Percentiles rank a stretch among this genome's conserved stretches.
Evolutionary conservation across 2,888 invertebrate genomes (phyloP).

Genomic region (Helicoverpa assulta): DNA sequence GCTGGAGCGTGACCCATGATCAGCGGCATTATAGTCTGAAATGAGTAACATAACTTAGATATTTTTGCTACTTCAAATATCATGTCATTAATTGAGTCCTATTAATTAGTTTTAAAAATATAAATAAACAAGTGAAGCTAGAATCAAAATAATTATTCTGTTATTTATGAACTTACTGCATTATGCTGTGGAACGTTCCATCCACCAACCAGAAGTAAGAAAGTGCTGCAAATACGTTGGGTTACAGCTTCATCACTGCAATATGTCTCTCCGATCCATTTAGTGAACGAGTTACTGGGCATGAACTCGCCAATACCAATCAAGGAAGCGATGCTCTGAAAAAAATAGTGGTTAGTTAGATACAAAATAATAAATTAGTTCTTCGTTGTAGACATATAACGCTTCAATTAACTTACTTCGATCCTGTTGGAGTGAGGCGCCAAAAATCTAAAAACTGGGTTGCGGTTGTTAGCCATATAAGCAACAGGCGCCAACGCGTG

Average conservation of each 20-base stretch:
- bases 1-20: constrained; percentile 92
- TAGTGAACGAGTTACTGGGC: constrained; percentile 89
- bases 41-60: constrained; percentile 8
- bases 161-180: constrained; percentile 26
- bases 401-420: constrained; percentile 73
- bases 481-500: constrained; percentile 93
- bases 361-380: not conserved
- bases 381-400: not conserved
- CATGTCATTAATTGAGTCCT: not conserved
- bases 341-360: constrained; percentile 32
- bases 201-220: constrained; percentile 92
- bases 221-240: constrained; percentile 91
- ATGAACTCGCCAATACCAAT: constrained; percentile 92
- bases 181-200: constrained; percentile 87
- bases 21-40: constrained; percentile 92
- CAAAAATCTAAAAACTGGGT: constrained; percentile 84
- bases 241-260: constrained; percentile 90
- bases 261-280: constrained; percentile 84
- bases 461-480: constrained; percentile 89
- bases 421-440: constrained; percentile 81
- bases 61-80: not conserved
- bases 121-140: not conserved
- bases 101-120: not conserved
- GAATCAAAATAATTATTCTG: no score
- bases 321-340: constrained; percentile 78